A percentile compares a stretch with the other conserved stretches of the same genome.
phyloP scores from a whole-genome alignment of 2,797 vertebrate species.

The Sebastes vulpes region DNA sequence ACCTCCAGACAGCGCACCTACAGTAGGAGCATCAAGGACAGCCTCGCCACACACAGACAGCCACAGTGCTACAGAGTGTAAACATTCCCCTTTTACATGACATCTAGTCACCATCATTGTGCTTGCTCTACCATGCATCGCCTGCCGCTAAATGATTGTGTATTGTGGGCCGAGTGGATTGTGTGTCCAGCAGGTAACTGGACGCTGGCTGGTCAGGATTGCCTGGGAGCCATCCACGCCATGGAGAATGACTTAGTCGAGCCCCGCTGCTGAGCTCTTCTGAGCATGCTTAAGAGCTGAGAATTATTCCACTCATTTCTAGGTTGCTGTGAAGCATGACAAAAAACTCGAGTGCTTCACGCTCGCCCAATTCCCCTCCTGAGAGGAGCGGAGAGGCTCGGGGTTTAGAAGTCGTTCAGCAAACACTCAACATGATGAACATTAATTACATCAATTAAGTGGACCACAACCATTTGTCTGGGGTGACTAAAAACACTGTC shows the following conservation, averaged over 20 bases:
- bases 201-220: constrained; percentile 56
- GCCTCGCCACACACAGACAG: constrained; percentile 58
- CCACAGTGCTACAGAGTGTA: constrained; percentile 51
- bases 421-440: constrained; percentile 78
- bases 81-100: constrained; percentile 70
- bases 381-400: constrained; percentile 71
- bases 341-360: constrained; percentile 78
- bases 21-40: constrained; percentile 66
- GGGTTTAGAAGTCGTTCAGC: constrained; percentile 74
- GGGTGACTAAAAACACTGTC: constrained; percentile 53
- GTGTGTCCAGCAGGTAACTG: constrained; percentile 63
- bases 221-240: constrained; percentile 59
- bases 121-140: constrained; percentile 68
- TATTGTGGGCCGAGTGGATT: constrained; percentile 56
- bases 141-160: constrained; percentile 65
- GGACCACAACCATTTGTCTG: constrained; percentile 69
- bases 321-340: constrained; percentile 81
- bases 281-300: constrained; percentile 77
- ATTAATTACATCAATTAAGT: constrained; percentile 82
- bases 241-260: constrained; percentile 72
- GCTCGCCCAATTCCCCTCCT: constrained; percentile 75
- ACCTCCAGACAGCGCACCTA: constrained; percentile 57
- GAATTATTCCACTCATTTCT: constrained; percentile 84
- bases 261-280: constrained; percentile 75
- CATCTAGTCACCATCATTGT: constrained; percentile 69